These are phyloP conservation scores for Oeneis ivallda DNA, from an alignment of 2,888 invertebrate genomes.

Conservation along the genomic window DNA sequence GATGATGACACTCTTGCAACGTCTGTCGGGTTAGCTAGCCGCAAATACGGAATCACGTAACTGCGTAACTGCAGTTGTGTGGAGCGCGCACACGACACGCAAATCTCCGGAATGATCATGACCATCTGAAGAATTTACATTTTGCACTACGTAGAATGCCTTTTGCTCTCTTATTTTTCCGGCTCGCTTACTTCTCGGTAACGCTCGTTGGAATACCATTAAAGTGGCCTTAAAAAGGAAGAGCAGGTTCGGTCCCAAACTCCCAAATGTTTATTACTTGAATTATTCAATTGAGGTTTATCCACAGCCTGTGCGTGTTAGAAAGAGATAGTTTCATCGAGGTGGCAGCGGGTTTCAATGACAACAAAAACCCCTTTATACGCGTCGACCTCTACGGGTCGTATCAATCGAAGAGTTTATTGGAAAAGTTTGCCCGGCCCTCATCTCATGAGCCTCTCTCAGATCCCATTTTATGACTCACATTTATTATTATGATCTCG, in stretches of 20 bases:
- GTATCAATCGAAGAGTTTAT: slow-evolving; percentile 31
- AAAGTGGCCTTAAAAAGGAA: slow-evolving; percentile 43
- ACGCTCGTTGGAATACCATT: slow-evolving; percentile 44
- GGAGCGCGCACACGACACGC: slow-evolving; percentile 20
- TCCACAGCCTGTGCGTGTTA: slow-evolving; percentile 36
- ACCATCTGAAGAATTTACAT: slow-evolving; percentile 44
- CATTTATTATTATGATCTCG: slow-evolving; percentile 3
- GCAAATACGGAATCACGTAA: slow-evolving; percentile 5
- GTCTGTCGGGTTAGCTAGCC: neutral
- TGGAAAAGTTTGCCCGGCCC: slow-evolving; percentile 24
- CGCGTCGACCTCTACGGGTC: slow-evolving; percentile 29
- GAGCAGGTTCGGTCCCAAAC: slow-evolving; percentile 45
- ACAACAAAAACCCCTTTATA: slow-evolving; percentile 28
- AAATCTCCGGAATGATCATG: slow-evolving; percentile 40
- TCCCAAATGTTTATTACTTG: slow-evolving; percentile 47
- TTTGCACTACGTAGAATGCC: slow-evolving; percentile 49
- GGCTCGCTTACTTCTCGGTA: slow-evolving; percentile 44
- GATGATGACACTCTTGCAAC: too few relatives aligned
- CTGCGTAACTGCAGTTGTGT: slow-evolving; percentile 5
- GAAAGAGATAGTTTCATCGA: slow-evolving; percentile 34
- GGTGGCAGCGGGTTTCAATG: slow-evolving; percentile 17
- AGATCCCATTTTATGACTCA: slow-evolving; percentile 7
- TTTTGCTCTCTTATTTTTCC: slow-evolving; percentile 44
- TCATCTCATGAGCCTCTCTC: slow-evolving; percentile 6
- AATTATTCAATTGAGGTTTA: slow-evolving; percentile 48